Base-by-base conservation (phyloP, 1,140 invertebrate species). In the Polypedilum pembai region DNA sequence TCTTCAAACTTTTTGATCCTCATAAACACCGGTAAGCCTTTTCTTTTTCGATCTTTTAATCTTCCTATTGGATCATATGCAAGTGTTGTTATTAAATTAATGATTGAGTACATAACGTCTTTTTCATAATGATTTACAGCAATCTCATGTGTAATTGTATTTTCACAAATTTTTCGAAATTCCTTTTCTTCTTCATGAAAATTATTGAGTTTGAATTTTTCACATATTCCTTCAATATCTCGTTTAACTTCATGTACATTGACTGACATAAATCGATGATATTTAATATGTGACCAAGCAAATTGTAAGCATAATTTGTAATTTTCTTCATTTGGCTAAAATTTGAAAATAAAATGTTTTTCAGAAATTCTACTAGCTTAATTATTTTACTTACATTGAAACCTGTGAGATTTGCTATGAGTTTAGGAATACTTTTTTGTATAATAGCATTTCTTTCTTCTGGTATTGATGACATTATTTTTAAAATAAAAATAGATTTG, bases 21-120 rank as follows among this genome's bases (percentile, higher is more conserved):
- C 8, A 69, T 21, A 18, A 69, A 69, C 1, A 69, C 18, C 1
- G 65, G 65, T 1, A 20, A 18, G 4, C 65, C 65, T 20, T 7
- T 4, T 1, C 65, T n/a, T 8, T 20, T 18, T 18, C 18, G 17
- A 20, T 69, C 65, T 18, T 69, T 69, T 21, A 69, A 69, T 20
- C 12, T 18, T 7, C 17, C 18, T 69, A 80, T 76, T 0, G 81
- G 80, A 40, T 76, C 77, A 45, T 78, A 20, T 5, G 80, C 75
- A 24, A 80, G 18, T 10, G 73, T 18, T 3, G 81, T 21, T 1
- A 82, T 33, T n/a, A 82, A 81, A 56, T 82, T 78, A 0, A 82
- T 40, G 17, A 82, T n/a, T 0, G 78, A 75, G 78, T 79, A 81
- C 45, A 78, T 76, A 7, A 78, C 73, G 66, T 81, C 77, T 40